phyloP scores from a whole-genome alignment of 2,888 invertebrate species.

The Rugalucina vietnamica region DNA sequence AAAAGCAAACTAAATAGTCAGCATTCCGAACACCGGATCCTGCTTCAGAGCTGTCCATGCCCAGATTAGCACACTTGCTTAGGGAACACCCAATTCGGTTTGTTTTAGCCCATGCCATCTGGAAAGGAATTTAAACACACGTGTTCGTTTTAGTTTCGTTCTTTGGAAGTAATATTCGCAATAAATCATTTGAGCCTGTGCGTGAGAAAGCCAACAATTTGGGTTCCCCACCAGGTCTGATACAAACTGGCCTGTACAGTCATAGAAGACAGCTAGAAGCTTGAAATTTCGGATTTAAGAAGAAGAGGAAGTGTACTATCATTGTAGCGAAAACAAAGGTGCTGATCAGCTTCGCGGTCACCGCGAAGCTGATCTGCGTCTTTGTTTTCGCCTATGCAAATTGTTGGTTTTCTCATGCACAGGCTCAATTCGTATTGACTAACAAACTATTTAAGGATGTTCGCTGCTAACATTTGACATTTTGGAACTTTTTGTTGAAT shows the following conservation, averaged over 20 bases:
- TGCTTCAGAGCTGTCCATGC: not conserved
- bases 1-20: slow-evolving; percentile 61
- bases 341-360: no score
- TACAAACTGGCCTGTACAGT: not conserved
- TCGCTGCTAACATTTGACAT: no score
- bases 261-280: not conserved
- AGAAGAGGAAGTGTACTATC: not conserved
- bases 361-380: no score
- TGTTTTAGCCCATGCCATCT: slow-evolving; percentile 59
- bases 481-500: no score
- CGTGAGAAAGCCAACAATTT: no score
- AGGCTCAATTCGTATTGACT: no score
- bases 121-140: not conserved
- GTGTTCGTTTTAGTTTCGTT: not conserved
- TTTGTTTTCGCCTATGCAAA: no score
- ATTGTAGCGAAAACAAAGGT: no score
- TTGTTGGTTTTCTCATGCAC: no score
- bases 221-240: not conserved
- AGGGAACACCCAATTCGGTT: slow-evolving; percentile 61
- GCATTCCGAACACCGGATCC: slow-evolving; percentile 19
- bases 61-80: slow-evolving; percentile 46
- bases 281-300: not conserved
- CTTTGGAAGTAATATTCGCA: no score
- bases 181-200: no score
- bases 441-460: no score